Evolutionary conservation across 1,140 invertebrate genomes (phyloP).

Genomic region (Heliconius nattereri): DNA sequence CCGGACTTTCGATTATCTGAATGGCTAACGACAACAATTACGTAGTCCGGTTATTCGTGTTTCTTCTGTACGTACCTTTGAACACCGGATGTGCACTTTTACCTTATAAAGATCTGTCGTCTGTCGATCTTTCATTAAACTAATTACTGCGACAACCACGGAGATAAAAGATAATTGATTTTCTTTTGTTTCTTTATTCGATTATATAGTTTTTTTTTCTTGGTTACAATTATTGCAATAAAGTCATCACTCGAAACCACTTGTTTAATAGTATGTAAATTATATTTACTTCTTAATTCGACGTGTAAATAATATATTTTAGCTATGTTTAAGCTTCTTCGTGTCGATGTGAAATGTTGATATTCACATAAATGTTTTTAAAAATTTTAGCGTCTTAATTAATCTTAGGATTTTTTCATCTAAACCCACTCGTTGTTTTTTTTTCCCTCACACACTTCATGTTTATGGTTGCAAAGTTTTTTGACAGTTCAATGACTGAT

Average conservation of each 20-base stretch:
- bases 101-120: constrained; percentile 34
- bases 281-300: background rate
- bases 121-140: constrained; percentile 39
- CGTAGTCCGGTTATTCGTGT: too few species aligned
- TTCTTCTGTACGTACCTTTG: constrained; percentile 15
- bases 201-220: constrained; percentile 21
- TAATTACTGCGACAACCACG: constrained; percentile 39
- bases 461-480: constrained; percentile 8
- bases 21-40: too few species aligned
- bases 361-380: background rate
- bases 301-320: background rate
- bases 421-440: background rate
- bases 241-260: constrained; percentile 7
- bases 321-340: background rate
- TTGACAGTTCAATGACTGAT: constrained; percentile 35
- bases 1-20: too few species aligned
- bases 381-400: background rate
- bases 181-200: constrained; percentile 35
- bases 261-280: constrained; percentile 8
- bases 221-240: constrained; percentile 21
- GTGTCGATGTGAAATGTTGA: background rate
- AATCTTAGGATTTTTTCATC: background rate
- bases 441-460: background rate
- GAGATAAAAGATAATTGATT: constrained; percentile 39
- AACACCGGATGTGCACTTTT: constrained; percentile 46